These are phyloP conservation scores for Aegithalos caudatus DNA, from an alignment of 2,113 vertebrate genomes.

Conservation along the genomic window DNA sequence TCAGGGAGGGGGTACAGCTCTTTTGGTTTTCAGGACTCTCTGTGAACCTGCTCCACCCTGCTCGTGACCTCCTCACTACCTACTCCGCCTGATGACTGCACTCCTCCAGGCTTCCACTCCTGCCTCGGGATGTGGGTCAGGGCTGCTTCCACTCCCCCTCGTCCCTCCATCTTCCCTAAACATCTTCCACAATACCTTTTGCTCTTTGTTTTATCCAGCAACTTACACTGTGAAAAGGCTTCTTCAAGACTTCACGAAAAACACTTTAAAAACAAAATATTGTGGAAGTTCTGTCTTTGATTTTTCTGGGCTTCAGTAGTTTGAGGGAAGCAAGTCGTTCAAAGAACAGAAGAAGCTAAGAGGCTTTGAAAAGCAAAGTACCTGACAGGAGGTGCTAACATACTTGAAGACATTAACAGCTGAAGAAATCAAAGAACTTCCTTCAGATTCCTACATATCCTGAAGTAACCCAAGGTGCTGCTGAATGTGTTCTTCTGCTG, in stretches of 20 bases:
- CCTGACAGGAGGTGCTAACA: not conserved
- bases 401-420: not conserved
- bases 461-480: not conserved
- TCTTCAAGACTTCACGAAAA: not conserved
- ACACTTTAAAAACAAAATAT: not conserved
- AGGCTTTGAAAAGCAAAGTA: constrained; percentile 35
- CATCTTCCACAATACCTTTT: not conserved
- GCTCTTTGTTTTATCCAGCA: not conserved
- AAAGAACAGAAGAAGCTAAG: not conserved
- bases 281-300: not conserved
- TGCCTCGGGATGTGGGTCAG: not conserved
- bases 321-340: not conserved
- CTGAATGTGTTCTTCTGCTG: not conserved
- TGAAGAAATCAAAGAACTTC: constrained; percentile 7
- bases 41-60: constrained; percentile 69
- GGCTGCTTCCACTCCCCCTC: not conserved
- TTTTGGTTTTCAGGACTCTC: constrained; percentile 58
- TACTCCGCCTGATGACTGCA: constrained; percentile 48
- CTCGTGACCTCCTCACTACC: constrained; percentile 46
- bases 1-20: constrained; percentile 58
- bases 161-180: not conserved
- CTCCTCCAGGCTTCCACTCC: not conserved
- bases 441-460: not conserved
- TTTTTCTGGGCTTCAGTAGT: not conserved
- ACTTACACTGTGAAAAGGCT: not conserved